A percentile compares a stretch with the other conserved stretches of the same genome.
These are phyloP conservation scores for Acipenser transmontanus DNA, from an alignment of 2,797 vertebrate species.

Conservation along the genomic window DNA sequence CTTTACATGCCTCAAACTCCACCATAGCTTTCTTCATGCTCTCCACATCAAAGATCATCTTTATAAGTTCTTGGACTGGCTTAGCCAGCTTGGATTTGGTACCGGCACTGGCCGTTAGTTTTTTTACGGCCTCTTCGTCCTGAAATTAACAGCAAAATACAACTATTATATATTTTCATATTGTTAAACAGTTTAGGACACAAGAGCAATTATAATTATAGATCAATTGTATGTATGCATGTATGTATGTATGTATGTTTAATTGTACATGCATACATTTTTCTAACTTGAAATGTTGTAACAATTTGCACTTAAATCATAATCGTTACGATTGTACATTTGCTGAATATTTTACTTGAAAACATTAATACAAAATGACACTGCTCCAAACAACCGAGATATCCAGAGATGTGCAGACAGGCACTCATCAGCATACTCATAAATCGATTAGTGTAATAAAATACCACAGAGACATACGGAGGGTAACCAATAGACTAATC, in stretches of 20 bases:
- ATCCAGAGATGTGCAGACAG: too few relatives aligned
- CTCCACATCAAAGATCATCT: slow-evolving; percentile 94
- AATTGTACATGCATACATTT: too few relatives aligned
- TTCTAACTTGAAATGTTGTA: too few relatives aligned
- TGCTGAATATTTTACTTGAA: too few relatives aligned
- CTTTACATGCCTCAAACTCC: slow-evolving; percentile 81
- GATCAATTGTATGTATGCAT: slow-evolving; percentile 2
- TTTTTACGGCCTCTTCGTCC: slow-evolving; percentile 94
- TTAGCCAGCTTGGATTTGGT: slow-evolving; percentile 82
- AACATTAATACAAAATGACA: too few relatives aligned
- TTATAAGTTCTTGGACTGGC: slow-evolving; percentile 87
- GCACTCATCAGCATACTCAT: too few relatives aligned
- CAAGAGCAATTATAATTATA: background rate
- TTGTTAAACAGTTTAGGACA: background rate
- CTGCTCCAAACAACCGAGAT: too few relatives aligned
- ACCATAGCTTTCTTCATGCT: slow-evolving; percentile 99
- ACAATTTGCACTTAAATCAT: too few relatives aligned
- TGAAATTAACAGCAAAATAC: slow-evolving; percentile 31
- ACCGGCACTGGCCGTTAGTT: slow-evolving; percentile 75
- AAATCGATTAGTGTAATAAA: too few relatives aligned
- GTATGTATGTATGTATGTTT: background rate
- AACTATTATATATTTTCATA: background rate
- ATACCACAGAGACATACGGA: too few relatives aligned
- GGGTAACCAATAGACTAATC: too few relatives aligned
- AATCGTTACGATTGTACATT: too few relatives aligned